Conservation (phyloP, 2,888 invertebrate genomes). For the Cheilosia pagana region DNA sequence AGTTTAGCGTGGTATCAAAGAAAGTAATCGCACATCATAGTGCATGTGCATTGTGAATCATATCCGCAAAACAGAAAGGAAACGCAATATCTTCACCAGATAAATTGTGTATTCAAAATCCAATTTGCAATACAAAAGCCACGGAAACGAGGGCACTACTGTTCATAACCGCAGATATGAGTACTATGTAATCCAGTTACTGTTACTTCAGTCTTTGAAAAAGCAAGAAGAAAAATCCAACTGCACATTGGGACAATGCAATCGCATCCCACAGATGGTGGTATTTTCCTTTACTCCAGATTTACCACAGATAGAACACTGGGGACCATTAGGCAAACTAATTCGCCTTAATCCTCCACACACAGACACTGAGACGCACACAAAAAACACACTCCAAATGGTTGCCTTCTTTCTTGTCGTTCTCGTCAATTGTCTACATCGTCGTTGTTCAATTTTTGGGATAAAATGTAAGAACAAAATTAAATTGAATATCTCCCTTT, state of each 20-base stretch:
- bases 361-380: neutral
- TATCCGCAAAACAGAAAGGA: neutral
- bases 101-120: constrained; percentile 32
- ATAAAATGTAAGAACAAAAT: neutral
- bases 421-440: constrained; percentile 5
- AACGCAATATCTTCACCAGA: neutral
- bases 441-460: neutral
- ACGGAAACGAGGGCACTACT: neutral
- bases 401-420: neutral
- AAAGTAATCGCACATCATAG: neutral
- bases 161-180: constrained; percentile 10
- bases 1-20: neutral
- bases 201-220: neutral
- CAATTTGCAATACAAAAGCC: constrained; percentile 24
- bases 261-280: constrained; percentile 1
- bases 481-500: constrained; percentile 1
- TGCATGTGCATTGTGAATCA: neutral
- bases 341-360: neutral
- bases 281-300: neutral
- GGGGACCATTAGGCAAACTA: constrained; percentile 9
- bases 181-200: constrained; percentile 16
- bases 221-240: neutral
- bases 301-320: neutral
- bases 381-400: neutral
- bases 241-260: neutral